phyloP scores from a whole-genome alignment of 53 echinoderm and acorn worm genomes.

The Mesocentrotus franciscanus region DNA sequence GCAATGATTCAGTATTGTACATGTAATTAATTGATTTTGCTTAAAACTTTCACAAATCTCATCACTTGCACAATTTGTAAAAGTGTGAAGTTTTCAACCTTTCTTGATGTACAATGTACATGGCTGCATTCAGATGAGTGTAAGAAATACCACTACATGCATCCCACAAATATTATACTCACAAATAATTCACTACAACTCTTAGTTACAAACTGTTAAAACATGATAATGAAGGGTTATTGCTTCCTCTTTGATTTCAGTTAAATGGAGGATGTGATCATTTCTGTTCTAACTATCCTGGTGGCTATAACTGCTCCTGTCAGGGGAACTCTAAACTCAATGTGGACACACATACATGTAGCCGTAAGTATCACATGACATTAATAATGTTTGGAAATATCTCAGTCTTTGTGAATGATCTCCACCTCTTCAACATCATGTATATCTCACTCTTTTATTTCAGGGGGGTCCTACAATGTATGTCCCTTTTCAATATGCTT shows the following conservation, averaged over 20 bases:
- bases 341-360: constrained; percentile 86
- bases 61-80: neutral
- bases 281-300: constrained; percentile 81
- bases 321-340: constrained; percentile 87
- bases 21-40: neutral
- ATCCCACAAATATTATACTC: neutral
- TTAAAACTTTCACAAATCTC: neutral
- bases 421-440: no score
- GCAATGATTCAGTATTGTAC: constrained; percentile 12
- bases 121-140: no score
- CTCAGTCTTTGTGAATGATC: no score
- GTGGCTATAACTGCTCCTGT: constrained; percentile 93
- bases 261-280: constrained; percentile 90
- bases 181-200: neutral
- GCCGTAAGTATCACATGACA: constrained; percentile 75
- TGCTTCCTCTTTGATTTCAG: constrained; percentile 63
- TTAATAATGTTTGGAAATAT: neutral
- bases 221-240: neutral
- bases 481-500: no score
- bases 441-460: no score
- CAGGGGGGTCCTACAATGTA: no score
- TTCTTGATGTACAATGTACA: no score
- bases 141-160: neutral
- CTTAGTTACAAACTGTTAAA: neutral
- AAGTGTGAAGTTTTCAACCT: neutral